Percentiles rank a stretch among this genome's conserved stretches.
Evolutionary conservation across 2,797 vertebrate species (phyloP).

Genomic region (Cirrhinus mrigala): DNA sequence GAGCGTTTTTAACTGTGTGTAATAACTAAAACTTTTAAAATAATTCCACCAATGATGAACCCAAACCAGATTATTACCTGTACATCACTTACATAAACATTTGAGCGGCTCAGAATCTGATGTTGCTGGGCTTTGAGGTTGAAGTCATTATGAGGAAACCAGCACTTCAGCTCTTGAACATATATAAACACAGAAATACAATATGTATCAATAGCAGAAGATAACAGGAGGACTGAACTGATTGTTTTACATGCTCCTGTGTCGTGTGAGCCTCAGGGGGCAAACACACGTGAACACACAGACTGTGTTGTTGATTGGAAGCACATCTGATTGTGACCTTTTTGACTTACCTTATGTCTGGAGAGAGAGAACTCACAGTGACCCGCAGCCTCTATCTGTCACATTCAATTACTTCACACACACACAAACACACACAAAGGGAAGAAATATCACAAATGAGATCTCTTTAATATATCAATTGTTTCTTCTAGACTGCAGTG

Average conservation of each 20-base stretch:
- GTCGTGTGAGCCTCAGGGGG: not conserved
- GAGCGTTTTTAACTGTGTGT: not conserved
- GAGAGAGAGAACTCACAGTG: conserved; percentile 28
- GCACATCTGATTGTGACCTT: conserved; percentile 36
- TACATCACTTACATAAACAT: not conserved
- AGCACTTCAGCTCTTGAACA: not conserved
- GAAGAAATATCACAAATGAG: conserved; percentile 1
- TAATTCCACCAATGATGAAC: not conserved
- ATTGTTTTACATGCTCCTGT: not conserved
- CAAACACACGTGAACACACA: not conserved
- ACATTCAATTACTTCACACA: conserved; percentile 23
- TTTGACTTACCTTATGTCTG: conserved; percentile 14
- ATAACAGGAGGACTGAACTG: not conserved
- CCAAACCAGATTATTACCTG: too few species aligned
- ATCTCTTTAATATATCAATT: not conserved
- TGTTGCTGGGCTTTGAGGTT: not conserved
- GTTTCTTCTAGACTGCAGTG: not conserved
- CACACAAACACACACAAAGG: not conserved
- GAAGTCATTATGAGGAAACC: not conserved
- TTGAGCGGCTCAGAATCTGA: not conserved
- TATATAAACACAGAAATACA: not conserved
- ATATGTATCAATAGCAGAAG: not conserved
- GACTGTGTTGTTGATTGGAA: conserved; percentile 29
- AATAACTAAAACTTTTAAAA: not conserved
- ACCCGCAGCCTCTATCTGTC: conserved; percentile 22